Percentiles rank a stretch among this genome's conserved stretches.
Conservation (phyloP, 2,888 invertebrate species). For the Tridacna crocea region DNA sequence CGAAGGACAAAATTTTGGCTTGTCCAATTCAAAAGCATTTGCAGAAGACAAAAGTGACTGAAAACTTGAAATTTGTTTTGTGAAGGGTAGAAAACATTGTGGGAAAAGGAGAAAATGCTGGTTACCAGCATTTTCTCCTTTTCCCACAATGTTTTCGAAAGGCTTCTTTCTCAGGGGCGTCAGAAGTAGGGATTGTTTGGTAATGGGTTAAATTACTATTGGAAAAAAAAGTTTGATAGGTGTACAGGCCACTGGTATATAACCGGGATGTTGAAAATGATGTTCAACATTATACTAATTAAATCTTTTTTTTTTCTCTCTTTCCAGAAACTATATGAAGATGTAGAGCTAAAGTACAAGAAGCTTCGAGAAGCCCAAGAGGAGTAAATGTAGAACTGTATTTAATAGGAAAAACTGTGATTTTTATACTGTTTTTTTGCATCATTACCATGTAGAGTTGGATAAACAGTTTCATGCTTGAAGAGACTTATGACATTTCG, state of each 20-base stretch:
- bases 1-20: no score
- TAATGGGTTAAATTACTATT: no score
- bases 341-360: slow-evolving; percentile 14
- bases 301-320: background rate
- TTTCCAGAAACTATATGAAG: slow-evolving; percentile 24
- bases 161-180: no score
- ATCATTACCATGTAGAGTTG: no score
- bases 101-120: background rate
- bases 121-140: background rate
- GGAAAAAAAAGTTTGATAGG: no score
- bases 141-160: background rate
- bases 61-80: no score
- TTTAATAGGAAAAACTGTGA: background rate
- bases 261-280: background rate
- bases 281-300: background rate
- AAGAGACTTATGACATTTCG: no score
- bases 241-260: background rate
- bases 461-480: no score
- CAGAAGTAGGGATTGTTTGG: no score
- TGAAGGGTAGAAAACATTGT: no score
- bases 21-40: no score
- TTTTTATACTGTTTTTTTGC: background rate
- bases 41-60: no score
- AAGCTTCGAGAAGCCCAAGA: background rate
- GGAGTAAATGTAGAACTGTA: background rate